Base-by-base conservation (phyloP, 2,797 vertebrate genomes). In the Oreochromis grahami region DNA sequence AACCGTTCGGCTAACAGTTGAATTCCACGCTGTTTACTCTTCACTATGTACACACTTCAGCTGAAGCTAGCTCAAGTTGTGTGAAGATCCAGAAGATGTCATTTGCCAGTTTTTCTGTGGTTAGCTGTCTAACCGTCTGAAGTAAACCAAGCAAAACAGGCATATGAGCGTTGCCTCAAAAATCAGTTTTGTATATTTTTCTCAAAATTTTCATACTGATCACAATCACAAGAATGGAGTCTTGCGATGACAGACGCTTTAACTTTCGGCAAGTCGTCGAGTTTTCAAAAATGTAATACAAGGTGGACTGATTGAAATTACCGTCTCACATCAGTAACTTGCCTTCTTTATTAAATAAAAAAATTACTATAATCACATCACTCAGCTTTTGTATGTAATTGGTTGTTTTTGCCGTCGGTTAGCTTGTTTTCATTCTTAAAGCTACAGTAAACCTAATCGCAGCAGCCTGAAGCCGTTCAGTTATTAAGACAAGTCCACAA, bases 61-160 rank as follows among this genome's bases (percentile, higher is more conserved):
- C 78, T 45, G 55, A 6, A 55, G 86, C 88, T 91, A 88, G 83
- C 83, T 74, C 1, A 78, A 76, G 84, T 87, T 85, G 78, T 45
- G 51, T 60, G 32, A 50, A 55, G 24, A 81, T 79, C 53, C 21
- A 72, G 55, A 19, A 51, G 11, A 3, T 48, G 14, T 55, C 24
- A 38, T 19, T 86, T 43, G 36, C n/a, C 36, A 58, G 7, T 79
- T 79, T 84, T 45, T 68, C 51, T n/a, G 5, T 32, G 76, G 87
- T 86, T 93, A 90, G 74, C 83, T 79, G 84, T 86, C 88, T 92
- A 87, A 82, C 74, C 52, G 56, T 15, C 9, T 50, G 58, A 50
- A 60, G 55, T 56, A n/a, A 43, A 36, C 45, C 9, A 19, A 41
- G 29, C 32, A 32, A n/a, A 70, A 13, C 45, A 52, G 17, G 3